Conservation (phyloP, 2,797 vertebrate genomes). For the Myotis daubentonii region DNA sequence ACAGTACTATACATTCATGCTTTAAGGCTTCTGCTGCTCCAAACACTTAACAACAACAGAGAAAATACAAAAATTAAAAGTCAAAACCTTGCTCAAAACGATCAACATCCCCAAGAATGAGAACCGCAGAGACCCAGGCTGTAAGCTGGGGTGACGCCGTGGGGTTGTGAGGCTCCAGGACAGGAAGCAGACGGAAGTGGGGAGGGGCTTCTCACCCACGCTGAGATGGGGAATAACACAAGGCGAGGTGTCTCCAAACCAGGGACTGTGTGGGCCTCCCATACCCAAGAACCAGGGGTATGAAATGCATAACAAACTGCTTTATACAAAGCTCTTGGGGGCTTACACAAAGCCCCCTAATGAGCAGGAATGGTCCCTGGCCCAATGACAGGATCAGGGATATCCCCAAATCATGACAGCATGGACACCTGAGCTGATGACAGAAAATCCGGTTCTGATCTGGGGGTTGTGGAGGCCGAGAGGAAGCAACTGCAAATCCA, state of each 20-base stretch:
- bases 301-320: not conserved
- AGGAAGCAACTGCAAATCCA: not conserved
- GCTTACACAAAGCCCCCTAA: not conserved
- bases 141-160: accelerated
- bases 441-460: not conserved
- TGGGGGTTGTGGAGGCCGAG: not conserved
- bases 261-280: not conserved
- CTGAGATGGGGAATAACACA: not conserved
- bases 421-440: not conserved
- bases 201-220: not conserved
- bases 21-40: not conserved
- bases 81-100: not conserved
- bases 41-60: not conserved
- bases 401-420: not conserved
- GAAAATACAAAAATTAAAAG: not conserved
- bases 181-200: not conserved
- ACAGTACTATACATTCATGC: not conserved
- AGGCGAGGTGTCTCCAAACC: not conserved
- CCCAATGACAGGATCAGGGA: not conserved
- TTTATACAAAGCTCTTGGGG: not conserved
- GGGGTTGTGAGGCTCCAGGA: not conserved
- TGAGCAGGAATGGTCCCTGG: not conserved
- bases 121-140: not conserved
- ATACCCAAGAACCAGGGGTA: not conserved
- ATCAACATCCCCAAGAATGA: not conserved